A percentile compares a stretch with the other conserved stretches of the same genome.
phyloP scores from a whole-genome alignment of 1,140 invertebrate genomes.

The Neuroterus valhalla region DNA sequence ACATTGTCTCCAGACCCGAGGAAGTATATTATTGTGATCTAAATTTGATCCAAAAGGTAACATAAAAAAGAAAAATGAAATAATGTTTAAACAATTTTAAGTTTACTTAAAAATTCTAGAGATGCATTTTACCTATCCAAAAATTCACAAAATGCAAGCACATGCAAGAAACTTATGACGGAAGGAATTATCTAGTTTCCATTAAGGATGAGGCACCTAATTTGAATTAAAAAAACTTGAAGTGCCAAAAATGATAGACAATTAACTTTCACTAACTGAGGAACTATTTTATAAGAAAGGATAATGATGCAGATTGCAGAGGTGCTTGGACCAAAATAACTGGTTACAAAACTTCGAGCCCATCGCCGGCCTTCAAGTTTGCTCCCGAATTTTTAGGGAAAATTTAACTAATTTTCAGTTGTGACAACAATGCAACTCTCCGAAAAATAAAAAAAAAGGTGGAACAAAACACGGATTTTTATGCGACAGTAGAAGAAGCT shows the following conservation, averaged over 20 bases:
- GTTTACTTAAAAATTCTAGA: constrained; percentile 12
- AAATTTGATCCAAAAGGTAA: no score
- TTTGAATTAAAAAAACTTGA: background rate
- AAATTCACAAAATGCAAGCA: constrained; percentile 8
- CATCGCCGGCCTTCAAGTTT: constrained; percentile 5
- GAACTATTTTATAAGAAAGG: background rate
- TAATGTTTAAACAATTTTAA: no score
- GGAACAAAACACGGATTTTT: constrained; percentile 34
- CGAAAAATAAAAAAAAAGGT: background rate
- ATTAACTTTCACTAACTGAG: background rate
- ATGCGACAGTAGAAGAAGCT: constrained; percentile 51
- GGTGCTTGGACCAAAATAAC: background rate
- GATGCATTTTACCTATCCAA: background rate
- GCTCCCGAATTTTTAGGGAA: background rate
- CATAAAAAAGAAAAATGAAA: no score
- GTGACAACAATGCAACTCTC: background rate
- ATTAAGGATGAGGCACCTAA: background rate
- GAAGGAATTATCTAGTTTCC: constrained; percentile 1
- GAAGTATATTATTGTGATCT: no score
- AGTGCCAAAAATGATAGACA: background rate
- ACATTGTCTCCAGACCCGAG: no score
- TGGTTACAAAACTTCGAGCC: constrained; percentile 12
- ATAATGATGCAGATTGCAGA: background rate
- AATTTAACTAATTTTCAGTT: constrained; percentile 6
- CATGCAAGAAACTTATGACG: constrained; percentile 16